Base-by-base conservation (phyloP, 2,888 invertebrate species). In the Altica lythri region DNA sequence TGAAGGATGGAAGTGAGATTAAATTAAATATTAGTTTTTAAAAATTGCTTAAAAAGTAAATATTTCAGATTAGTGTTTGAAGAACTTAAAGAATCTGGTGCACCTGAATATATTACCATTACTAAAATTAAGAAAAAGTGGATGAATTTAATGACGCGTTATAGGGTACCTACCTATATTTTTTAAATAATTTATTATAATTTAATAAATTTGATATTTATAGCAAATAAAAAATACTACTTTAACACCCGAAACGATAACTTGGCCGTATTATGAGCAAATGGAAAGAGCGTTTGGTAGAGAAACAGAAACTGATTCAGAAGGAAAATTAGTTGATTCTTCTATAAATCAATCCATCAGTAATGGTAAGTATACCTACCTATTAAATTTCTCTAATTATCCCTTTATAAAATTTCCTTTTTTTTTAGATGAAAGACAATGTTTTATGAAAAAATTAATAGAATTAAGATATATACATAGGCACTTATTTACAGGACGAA, bases 71-170 rank as follows among this genome's bases (percentile, higher is more conserved):
- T 60, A 22, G 65, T 67, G 27, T 62, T 63, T 37, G 57, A 62
- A 9, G 68, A 68, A 50, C 54, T 68, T 47, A 59, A 60, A 37
- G 65, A 66, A 27, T 53, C 64, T 4, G 68, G 67, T 4, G 68
- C 67, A 9, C 68, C 68, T 4, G 44, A 63, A 18, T 64, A 61
- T 43, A 60, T 68, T n/a, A 62, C 68, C n/a, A 57, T 66, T 10
- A 58, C 59, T 4, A 68, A 66, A 48, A 67, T 68, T 47, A 68
- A 68, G 51, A 68, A 68, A 58, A 68, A 68, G 43, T 68, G 68
- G 68, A 68, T 68, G 68, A 68, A 68, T 57, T 60, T 68, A 37
- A 65, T 68, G 59, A 65, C 68, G 13, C 50, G 67, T 51, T 68
- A 66, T 48, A 64, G 66, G 56, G 68, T 68, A 53, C 18, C 9